A percentile compares a stretch with the other conserved stretches of the same genome.
These are phyloP conservation scores for Bedellia somnulentella DNA, from an alignment of 2,888 invertebrate genomes.

Conservation along the genomic window DNA sequence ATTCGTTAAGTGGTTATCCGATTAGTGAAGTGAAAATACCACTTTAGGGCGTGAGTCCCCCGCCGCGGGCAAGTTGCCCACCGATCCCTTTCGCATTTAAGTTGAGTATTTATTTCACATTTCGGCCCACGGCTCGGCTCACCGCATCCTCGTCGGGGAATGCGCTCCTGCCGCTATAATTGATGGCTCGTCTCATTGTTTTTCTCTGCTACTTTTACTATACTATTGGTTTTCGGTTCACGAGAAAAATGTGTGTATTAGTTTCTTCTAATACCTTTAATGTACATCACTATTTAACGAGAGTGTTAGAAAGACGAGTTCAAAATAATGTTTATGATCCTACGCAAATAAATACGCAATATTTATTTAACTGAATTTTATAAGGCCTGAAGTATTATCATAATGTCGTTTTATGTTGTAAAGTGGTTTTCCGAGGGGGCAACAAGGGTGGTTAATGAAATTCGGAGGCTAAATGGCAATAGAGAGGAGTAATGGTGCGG, in stretches of 20 bases:
- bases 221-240: background rate
- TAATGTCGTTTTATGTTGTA: slow-evolving; percentile 57
- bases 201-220: too few relatives aligned
- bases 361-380: slow-evolving; percentile 54
- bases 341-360: slow-evolving; percentile 49
- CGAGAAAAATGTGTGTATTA: background rate
- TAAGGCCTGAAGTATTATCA: slow-evolving; percentile 55
- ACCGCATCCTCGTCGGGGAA: slow-evolving; percentile 26
- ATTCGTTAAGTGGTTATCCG: slow-evolving; percentile 65
- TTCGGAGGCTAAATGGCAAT: slow-evolving; percentile 31
- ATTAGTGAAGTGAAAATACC: slow-evolving; percentile 65
- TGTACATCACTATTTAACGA: too few relatives aligned
- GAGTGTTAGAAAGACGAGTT: too few relatives aligned
- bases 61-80: slow-evolving; percentile 39
- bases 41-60: slow-evolving; percentile 58
- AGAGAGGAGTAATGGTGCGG: slow-evolving; percentile 8
- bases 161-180: slow-evolving; percentile 28
- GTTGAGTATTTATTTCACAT: slow-evolving; percentile 58
- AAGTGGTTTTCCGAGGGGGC: slow-evolving; percentile 49
- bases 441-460: slow-evolving; percentile 52
- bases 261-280: too few relatives aligned
- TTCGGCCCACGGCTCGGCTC: slow-evolving; percentile 34
- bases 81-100: slow-evolving; percentile 54
- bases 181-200: too few relatives aligned
- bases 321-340: slow-evolving; percentile 24